Evolutionary conservation across 2,113 vertebrate genomes (phyloP).

Genomic region (Merops nubicus): DNA sequence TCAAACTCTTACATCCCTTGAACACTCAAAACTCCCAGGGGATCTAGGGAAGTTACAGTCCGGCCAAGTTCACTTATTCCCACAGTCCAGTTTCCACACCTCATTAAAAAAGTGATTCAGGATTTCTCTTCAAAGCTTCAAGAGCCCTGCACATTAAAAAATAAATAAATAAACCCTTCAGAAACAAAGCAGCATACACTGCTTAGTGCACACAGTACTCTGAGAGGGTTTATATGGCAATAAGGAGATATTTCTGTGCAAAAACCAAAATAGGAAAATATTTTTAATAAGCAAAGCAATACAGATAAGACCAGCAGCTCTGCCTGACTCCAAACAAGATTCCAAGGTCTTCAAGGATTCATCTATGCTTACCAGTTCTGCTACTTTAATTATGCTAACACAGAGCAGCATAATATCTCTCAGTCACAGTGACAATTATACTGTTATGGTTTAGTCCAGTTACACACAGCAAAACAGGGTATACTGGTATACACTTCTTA

Average conservation of each 20-base stretch:
- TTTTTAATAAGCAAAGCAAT: neutral
- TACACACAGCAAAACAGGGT: neutral
- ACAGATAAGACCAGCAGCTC: neutral
- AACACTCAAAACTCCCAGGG: neutral
- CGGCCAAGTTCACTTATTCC: constrained; percentile 47
- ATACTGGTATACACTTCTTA: neutral
- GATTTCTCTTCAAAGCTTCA: constrained; percentile 16
- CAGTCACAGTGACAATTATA: neutral
- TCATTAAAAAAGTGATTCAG: constrained; percentile 40
- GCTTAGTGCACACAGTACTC: neutral
- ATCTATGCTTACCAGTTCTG: neutral
- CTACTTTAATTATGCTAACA: constrained; percentile 5
- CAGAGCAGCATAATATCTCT: neutral
- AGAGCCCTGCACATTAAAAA: neutral
- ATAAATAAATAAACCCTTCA: neutral
- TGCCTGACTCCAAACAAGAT: neutral
- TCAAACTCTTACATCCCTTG: neutral
- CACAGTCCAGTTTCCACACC: constrained; percentile 33
- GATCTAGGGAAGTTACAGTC: constrained; percentile 2
- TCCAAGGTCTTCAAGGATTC: neutral
- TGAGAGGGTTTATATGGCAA: neutral
- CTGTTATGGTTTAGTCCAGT: neutral
- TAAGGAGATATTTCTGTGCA: neutral
- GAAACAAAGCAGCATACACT: neutral
- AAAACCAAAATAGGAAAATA: neutral